Evolutionary conservation across 2,113 vertebrate genomes (phyloP), one percentile per base, ranked within the genome.

Genomic region (Hippocampus guttulatus): DNA sequence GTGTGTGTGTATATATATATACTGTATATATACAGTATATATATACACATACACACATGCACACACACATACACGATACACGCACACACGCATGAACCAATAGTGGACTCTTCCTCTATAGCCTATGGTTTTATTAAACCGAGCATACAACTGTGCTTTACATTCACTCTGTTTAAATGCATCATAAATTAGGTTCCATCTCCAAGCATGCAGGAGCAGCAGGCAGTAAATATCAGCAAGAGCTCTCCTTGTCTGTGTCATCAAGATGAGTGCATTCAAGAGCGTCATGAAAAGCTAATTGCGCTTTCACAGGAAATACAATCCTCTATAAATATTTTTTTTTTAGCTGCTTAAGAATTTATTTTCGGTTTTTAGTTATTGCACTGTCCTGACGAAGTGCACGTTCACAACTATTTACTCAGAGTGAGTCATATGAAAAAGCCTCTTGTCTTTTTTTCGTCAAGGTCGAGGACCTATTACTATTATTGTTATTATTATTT

Each of bases 141-240:
- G 85, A 81, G 76, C 73, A 9, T 83, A 76, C 51, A 78, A 78
- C 73, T 82, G 75, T 75, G 76, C 82, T 86, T 71, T 68, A 79
- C 77, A 75, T 85, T 86, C 81, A 74, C 76, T 74, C 74, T 67
- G 80, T 87, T 87, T 88, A 87, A 90, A 89, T 75, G 79, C 80
- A 80, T 82, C 85, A 88, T 91, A 90, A 90, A 90, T 88, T 83
- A 81, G 54, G 54, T 81, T 73, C 77, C 80, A 87, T 88, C 83
- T 89, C 90, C 85, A 84, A 77, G 88, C 81, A 83, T 85, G 86
- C 75, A 69, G 70, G 64, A 72, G 74, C 68, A 85, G 73, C 79
- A 75, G 81, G 45, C 73, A 67, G 90, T 85, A 90, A 89, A 89
- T 88, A 85, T 82, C 72, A 88, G 80, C 75, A 75, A 67, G 83